Evolutionary conservation across 2,888 invertebrate genomes (phyloP).

Genomic region (Orchestes rusci): DNA sequence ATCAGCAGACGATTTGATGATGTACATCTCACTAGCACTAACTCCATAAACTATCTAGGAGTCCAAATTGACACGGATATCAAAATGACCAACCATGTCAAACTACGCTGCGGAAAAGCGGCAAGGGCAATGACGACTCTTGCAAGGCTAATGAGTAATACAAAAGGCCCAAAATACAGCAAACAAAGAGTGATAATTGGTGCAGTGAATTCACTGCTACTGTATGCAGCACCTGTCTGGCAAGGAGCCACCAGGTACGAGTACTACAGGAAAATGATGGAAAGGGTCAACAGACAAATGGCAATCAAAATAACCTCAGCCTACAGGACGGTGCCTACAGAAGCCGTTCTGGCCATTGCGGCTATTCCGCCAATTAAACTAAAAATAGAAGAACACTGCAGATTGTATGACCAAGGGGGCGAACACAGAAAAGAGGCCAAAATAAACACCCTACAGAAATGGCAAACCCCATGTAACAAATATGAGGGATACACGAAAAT

Average conservation of each 20-base stretch:
- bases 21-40: background rate
- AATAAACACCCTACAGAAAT: no score
- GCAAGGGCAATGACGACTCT: background rate
- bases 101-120: background rate
- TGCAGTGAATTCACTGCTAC: background rate
- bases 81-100: background rate
- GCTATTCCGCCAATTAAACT: background rate
- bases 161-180: background rate
- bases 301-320: background rate
- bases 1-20: background rate
- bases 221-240: conserved; percentile 6
- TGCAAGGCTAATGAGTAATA: background rate
- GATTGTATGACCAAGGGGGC: no score
- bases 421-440: background rate
- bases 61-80: background rate
- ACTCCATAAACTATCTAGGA: background rate
- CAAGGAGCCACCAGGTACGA: background rate
- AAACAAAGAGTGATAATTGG: background rate
- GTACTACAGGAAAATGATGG: background rate
- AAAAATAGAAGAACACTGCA: background rate
- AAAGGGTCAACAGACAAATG: background rate
- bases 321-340: background rate
- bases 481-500: no score
- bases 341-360: background rate
- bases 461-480: no score